phyloP scores from a whole-genome alignment of 2,888 invertebrate genomes.

The Stenurella melanura region DNA sequence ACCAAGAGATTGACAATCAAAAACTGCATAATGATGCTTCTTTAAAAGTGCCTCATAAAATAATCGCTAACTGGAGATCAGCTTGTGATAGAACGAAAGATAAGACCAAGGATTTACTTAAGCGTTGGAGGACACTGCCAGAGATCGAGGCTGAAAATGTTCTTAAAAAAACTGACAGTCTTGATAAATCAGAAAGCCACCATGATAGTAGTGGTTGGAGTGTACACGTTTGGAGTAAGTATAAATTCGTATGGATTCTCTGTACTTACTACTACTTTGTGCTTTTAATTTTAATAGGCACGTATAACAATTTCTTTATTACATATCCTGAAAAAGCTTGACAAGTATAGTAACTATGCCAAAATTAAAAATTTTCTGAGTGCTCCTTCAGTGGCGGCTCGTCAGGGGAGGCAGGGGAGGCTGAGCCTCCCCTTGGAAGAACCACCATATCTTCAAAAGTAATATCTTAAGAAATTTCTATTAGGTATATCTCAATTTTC shows the following conservation, averaged over 20 bases:
- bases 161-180: constrained; percentile 71
- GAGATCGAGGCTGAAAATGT: constrained; percentile 74
- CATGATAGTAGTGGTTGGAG: constrained; percentile 81
- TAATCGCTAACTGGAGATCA: constrained; percentile 84
- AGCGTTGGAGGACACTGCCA: constrained; percentile 82
- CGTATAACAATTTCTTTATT: too few relatives aligned
- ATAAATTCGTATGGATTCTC: neutral
- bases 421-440: too few relatives aligned
- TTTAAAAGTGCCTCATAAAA: constrained; percentile 81
- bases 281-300: too few relatives aligned
- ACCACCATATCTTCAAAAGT: too few relatives aligned
- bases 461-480: too few relatives aligned
- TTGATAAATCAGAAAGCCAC: constrained; percentile 68
- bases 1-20: constrained; percentile 65
- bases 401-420: too few relatives aligned
- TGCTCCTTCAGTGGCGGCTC: too few relatives aligned
- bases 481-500: too few relatives aligned
- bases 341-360: too few relatives aligned
- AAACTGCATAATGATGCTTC: constrained; percentile 70
- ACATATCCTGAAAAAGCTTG: too few relatives aligned
- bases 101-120: constrained; percentile 83
- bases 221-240: constrained; percentile 86
- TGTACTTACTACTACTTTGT: too few relatives aligned
- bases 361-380: too few relatives aligned
- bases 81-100: constrained; percentile 86